Conservation (phyloP, 53 echinoderm and acorn worm genomes). For the Pentamera pediparva region DNA sequence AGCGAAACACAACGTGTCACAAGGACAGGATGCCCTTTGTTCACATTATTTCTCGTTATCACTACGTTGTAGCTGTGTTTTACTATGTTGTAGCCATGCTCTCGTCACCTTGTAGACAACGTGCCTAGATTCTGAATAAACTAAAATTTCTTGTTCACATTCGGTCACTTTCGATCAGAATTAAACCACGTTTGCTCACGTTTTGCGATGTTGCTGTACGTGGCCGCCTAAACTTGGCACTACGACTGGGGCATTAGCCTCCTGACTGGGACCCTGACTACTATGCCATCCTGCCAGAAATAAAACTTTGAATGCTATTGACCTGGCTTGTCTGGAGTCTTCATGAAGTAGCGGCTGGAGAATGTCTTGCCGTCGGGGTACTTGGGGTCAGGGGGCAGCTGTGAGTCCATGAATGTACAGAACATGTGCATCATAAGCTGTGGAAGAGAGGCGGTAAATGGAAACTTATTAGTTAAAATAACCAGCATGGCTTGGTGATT, state of each 20-base stretch:
- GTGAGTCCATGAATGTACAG: slow-evolving; percentile 88
- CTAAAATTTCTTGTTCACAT: too few relatives aligned
- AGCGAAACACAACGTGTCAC: too few relatives aligned
- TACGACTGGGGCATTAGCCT: neutral
- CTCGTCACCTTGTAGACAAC: too few relatives aligned
- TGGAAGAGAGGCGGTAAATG: neutral
- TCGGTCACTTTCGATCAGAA: too few relatives aligned
- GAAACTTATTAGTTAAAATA: neutral
- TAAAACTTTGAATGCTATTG: neutral
- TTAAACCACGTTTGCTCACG: too few relatives aligned
- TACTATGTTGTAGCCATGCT: too few relatives aligned
- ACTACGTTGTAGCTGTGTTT: too few relatives aligned
- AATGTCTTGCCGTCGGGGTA: slow-evolving; percentile 94
- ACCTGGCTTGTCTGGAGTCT: slow-evolving; percentile 97
- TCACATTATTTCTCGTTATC: too few relatives aligned
- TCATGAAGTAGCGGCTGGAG: slow-evolving; percentile 84
- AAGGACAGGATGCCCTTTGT: too few relatives aligned
- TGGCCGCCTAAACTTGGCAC: neutral
- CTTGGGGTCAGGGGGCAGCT: slow-evolving; percentile 89
- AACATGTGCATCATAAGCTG: slow-evolving; percentile 86
- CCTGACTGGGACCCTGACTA: neutral
- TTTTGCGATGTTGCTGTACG: too few relatives aligned
- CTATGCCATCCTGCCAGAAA: neutral
- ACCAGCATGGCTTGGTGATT: neutral
- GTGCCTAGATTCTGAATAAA: too few relatives aligned